Base-by-base conservation (phyloP, 1,140 invertebrate genomes). In the Tenebrio molitor region DNA sequence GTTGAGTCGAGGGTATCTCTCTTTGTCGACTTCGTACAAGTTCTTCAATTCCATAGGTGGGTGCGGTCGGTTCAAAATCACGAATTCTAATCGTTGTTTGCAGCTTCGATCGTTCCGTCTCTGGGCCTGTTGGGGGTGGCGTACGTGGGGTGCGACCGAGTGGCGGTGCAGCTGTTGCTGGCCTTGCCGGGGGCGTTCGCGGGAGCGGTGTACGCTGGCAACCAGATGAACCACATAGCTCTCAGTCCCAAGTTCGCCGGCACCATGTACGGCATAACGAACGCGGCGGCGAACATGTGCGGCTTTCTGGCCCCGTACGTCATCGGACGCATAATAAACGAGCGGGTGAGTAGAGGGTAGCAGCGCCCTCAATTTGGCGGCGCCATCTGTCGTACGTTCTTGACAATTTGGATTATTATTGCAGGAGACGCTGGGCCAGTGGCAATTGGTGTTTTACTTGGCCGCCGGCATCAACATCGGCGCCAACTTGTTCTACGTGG, bases 371-470 rank as follows among this genome's bases (percentile, higher is more conserved):
- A 29, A 29, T 29, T 29, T 29, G n/a, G n/a, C n/a, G n/a, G n/a
- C n/a, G n/a, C n/a, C n/a, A n/a, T n/a, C n/a, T n/a, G n/a, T n/a
- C n/a, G n/a, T n/a, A n/a, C n/a, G n/a, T n/a, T n/a, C n/a, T 14
- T 16, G 5, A 10, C 1, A 25, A 36, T 69, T 8, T 50, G 12
- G 62, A 8, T 50, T 64, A 12, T 70, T 74, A 73, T 87, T 87
- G 21, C 81, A 95, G 92, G 89, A 95, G 88, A 94, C 93, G 0
- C 79, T 94, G 7, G 90, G 89, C 42, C 90, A 93, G 74, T 97
- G 95, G 95, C 90, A 93, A 50, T 89, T 90, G 66, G 93, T 97
- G 19, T 97, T 97, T 83, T 96, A 93, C 86, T 87, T 96, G 71
- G 92, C 93, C 0, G 91, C 93, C 0, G 91, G 86, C 2, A 89